These are phyloP conservation scores for Hylaeus volcanicus DNA, from an alignment of 1,140 invertebrate species.

Conservation along the genomic window DNA sequence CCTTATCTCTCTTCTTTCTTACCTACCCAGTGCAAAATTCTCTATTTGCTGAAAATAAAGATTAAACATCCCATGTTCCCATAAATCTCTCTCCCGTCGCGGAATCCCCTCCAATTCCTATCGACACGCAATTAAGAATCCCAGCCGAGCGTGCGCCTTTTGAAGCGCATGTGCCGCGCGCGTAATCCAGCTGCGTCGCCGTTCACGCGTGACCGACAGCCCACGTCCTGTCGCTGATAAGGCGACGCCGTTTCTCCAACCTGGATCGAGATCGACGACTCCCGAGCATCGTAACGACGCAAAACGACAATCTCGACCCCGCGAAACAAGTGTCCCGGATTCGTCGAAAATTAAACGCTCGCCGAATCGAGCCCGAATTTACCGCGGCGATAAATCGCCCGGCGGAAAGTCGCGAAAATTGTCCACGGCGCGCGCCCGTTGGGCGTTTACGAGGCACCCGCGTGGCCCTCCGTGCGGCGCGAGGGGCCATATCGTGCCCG, in stretches of 20 bases:
- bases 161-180: not conserved
- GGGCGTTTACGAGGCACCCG: constrained; percentile 27
- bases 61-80: too few species aligned
- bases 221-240: constrained; percentile 27
- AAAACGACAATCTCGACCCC: too few species aligned
- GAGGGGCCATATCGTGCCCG: constrained; percentile 72
- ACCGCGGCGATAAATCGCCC: constrained; percentile 34
- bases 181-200: constrained; percentile 44
- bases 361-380: constrained; percentile 26
- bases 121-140: constrained; percentile 9
- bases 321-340: constrained; percentile 9
- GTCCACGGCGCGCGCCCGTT: constrained; percentile 20
- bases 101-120: too few species aligned
- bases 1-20: too few species aligned
- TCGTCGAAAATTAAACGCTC: constrained; percentile 5
- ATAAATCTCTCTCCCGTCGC: too few species aligned
- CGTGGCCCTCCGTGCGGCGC: constrained; percentile 41
- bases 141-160: not conserved
- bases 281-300: not conserved
- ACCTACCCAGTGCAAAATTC: too few species aligned
- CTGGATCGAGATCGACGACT: not conserved
- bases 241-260: not conserved
- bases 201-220: constrained; percentile 49
- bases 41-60: too few species aligned
- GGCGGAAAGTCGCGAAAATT: constrained; percentile 58